Evolutionary conservation across 1,140 invertebrate species (phyloP).

Genomic region (Agraylea sexmaculata): DNA sequence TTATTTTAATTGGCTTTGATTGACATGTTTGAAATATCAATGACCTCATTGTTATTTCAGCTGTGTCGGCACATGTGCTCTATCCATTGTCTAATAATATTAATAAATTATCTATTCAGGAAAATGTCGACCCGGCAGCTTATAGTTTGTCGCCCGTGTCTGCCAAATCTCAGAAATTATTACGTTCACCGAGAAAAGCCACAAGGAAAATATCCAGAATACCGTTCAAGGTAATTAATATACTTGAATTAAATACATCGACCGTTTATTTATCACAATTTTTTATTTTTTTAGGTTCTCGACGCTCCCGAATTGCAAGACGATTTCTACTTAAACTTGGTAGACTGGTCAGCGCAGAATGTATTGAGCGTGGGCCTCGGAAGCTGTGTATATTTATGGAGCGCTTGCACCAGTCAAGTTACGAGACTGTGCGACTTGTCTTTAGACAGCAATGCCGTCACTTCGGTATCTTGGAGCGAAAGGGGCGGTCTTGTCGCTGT

Average conservation of each 20-base stretch:
- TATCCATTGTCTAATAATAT: too few relatives aligned
- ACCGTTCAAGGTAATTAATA: slow-evolving; percentile 71
- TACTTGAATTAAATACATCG: not conserved
- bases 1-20: slow-evolving; percentile 10
- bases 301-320: slow-evolving; percentile 98
- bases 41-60: too few relatives aligned
- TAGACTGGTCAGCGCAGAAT: slow-evolving; percentile 99
- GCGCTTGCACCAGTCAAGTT: slow-evolving; percentile 96
- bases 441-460: slow-evolving; percentile 87
- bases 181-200: slow-evolving; percentile 88
- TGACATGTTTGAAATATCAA: too few relatives aligned
- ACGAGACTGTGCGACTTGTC: slow-evolving; percentile 93
- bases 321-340: slow-evolving; percentile 97
- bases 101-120: slow-evolving; percentile 42
- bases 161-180: slow-evolving; percentile 84
- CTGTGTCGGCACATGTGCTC: slow-evolving; percentile 6
- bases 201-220: slow-evolving; percentile 94
- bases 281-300: slow-evolving; percentile 47
- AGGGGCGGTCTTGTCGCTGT: slow-evolving; percentile 93
- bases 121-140: slow-evolving; percentile 54
- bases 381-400: slow-evolving; percentile 98
- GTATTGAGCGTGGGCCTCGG: slow-evolving; percentile 97
- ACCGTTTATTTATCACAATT: not conserved
- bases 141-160: slow-evolving; percentile 91
- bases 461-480: slow-evolving; percentile 98